These are phyloP conservation scores for Atta texana DNA, from an alignment of 1,140 invertebrate genomes.

Conservation along the genomic window DNA sequence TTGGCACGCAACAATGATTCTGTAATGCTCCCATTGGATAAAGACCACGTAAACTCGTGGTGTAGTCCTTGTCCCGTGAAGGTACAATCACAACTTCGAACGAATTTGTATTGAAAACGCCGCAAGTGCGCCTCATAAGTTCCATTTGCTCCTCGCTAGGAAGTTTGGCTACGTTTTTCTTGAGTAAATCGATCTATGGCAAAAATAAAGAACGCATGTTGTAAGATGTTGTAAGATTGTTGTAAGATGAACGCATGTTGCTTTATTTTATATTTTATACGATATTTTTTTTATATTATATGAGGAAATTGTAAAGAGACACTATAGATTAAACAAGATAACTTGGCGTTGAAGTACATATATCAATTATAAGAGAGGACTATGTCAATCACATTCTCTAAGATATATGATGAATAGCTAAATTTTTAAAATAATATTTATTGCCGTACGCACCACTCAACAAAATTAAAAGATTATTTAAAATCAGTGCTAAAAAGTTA, in stretches of 20 bases:
- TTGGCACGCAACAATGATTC: constrained; percentile 92
- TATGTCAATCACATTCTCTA: neutral
- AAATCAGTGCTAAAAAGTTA: too few relatives aligned
- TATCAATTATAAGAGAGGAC: neutral
- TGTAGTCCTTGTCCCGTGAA: constrained; percentile 83
- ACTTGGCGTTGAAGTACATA: neutral
- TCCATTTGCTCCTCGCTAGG: constrained; percentile 86
- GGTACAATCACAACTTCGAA: constrained; percentile 88
- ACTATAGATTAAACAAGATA: neutral
- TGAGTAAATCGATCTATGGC: constrained; percentile 86
- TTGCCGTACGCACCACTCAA: too few relatives aligned
- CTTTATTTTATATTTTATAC: neutral
- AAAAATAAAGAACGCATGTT: neutral
- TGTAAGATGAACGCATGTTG: too few relatives aligned
- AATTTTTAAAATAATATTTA: too few relatives aligned
- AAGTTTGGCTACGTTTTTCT: constrained; percentile 87
- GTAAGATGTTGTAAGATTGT: neutral
- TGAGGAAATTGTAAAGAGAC: neutral
- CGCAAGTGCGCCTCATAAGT: constrained; percentile 88
- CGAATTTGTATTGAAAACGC: constrained; percentile 91
- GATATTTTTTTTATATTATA: neutral
- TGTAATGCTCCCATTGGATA: constrained; percentile 91
- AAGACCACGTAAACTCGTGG: constrained; percentile 88
- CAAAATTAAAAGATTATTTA: too few relatives aligned
- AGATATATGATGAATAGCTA: neutral